A percentile compares a stretch with the other conserved stretches of the same genome.
phyloP scores from a whole-genome alignment of 1,140 invertebrate species.

The Tribolium madens region DNA sequence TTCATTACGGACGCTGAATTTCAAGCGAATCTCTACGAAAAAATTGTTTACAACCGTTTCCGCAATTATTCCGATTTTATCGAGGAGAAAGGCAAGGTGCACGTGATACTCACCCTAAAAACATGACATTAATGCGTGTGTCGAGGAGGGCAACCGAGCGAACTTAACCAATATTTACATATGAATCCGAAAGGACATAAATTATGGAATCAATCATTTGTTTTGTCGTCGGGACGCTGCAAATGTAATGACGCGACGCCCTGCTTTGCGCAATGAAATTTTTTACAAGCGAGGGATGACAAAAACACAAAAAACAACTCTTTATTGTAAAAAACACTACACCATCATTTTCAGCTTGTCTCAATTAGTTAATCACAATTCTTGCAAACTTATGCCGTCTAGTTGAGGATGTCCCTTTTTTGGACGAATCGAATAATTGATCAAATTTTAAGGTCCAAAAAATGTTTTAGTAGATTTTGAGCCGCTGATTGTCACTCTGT shows the following conservation, averaged over 20 bases:
- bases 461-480: no score
- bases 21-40: neutral
- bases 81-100: constrained; percentile 6
- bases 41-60: neutral
- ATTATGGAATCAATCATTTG: constrained; percentile 55
- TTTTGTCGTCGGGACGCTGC: constrained; percentile 36
- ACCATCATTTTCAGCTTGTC: no score
- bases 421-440: no score
- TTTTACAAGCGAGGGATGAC: no score
- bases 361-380: no score
- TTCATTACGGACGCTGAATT: no score
- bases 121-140: constrained; percentile 49
- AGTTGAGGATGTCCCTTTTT: no score
- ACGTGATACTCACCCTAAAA: constrained; percentile 40
- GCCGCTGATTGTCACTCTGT: no score
- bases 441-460: no score
- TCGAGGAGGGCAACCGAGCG: constrained; percentile 44
- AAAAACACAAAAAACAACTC: neutral
- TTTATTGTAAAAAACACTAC: no score
- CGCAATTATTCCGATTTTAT: constrained; percentile 4
- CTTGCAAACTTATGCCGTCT: no score
- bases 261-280: neutral
- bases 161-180: constrained; percentile 51
- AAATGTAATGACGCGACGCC: constrained; percentile 19
- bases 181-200: constrained; percentile 48